A percentile compares a stretch with the other conserved stretches of the same genome.
Conservation (phyloP, 2,888 invertebrate species). For the Papilio elwesi region DNA sequence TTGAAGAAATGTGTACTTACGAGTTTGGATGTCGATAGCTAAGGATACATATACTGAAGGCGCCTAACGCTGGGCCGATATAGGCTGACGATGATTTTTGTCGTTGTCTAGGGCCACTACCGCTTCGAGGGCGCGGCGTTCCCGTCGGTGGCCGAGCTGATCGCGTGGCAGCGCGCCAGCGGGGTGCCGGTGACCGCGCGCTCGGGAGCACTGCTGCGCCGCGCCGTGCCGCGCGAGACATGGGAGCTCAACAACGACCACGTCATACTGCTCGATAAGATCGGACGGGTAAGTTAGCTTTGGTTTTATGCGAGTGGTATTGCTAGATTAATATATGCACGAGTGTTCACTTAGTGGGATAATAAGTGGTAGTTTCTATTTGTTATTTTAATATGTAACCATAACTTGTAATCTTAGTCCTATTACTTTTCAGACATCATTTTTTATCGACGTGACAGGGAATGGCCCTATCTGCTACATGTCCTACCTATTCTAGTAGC, state of each 20-base stretch:
- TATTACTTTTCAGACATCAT: background rate
- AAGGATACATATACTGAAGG: too few species aligned
- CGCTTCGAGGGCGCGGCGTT: slow-evolving; percentile 97
- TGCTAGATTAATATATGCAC: background rate
- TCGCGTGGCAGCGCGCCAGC: slow-evolving; percentile 94
- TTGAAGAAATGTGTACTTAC: too few species aligned
- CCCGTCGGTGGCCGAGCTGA: slow-evolving; percentile 95
- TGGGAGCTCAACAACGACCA: slow-evolving; percentile 99
- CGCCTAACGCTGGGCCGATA: too few species aligned
- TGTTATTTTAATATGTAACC: background rate
- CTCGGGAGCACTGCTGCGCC: slow-evolving; percentile 94
- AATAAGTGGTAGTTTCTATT: background rate
- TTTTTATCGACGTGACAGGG: too few species aligned
- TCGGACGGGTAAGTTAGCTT: slow-evolving; percentile 91
- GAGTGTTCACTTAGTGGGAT: background rate
- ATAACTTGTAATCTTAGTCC: background rate
- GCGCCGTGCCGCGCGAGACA: slow-evolving; percentile 93
- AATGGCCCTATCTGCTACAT: too few species aligned
- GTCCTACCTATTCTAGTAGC: too few species aligned
- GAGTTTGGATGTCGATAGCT: too few species aligned
- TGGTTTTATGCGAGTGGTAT: background rate
- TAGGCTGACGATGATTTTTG: too few species aligned
- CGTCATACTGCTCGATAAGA: slow-evolving; percentile 95
- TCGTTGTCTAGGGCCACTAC: slow-evolving; percentile 90
- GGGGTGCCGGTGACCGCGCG: slow-evolving; percentile 95